A percentile compares a stretch with the other conserved stretches of the same genome.
Evolutionary conservation across 2,888 invertebrate species (phyloP).

Genomic region (Alviniconcha strummeri): DNA sequence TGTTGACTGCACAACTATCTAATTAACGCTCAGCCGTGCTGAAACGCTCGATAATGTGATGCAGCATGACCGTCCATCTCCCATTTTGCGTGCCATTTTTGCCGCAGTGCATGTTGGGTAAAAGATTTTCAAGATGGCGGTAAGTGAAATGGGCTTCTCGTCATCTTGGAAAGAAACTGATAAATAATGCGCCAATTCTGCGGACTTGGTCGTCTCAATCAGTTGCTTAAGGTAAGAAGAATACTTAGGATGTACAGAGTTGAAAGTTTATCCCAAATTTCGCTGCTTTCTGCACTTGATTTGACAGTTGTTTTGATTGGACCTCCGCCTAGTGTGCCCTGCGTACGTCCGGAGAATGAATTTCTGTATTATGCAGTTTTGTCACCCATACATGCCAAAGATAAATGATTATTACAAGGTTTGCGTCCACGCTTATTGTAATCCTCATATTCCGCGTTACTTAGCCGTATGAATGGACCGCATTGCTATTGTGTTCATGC

Average conservation of each 20-base stretch:
- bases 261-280: neutral
- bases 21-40: neutral
- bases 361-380: no score
- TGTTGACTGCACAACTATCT: neutral
- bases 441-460: no score
- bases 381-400: no score
- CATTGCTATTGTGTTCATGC: no score
- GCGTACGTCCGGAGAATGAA: slow-evolving; percentile 1
- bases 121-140: slow-evolving; percentile 41
- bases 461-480: no score
- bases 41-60: slow-evolving; percentile 29
- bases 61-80: slow-evolving; percentile 23
- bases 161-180: slow-evolving; percentile 27
- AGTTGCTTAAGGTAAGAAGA: slow-evolving; percentile 12
- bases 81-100: slow-evolving; percentile 29
- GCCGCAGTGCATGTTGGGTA: slow-evolving; percentile 29
- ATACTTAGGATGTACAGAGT: neutral
- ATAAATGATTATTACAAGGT: no score
- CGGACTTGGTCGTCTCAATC: neutral
- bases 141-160: slow-evolving; percentile 26
- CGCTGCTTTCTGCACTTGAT: neutral
- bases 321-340: neutral
- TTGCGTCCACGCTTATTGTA: no score
- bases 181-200: slow-evolving; percentile 23
- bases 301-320: slow-evolving; percentile 1